These are phyloP conservation scores for Calycopis cecrops DNA, from an alignment of 1,140 invertebrate species.

Conservation along the genomic window DNA sequence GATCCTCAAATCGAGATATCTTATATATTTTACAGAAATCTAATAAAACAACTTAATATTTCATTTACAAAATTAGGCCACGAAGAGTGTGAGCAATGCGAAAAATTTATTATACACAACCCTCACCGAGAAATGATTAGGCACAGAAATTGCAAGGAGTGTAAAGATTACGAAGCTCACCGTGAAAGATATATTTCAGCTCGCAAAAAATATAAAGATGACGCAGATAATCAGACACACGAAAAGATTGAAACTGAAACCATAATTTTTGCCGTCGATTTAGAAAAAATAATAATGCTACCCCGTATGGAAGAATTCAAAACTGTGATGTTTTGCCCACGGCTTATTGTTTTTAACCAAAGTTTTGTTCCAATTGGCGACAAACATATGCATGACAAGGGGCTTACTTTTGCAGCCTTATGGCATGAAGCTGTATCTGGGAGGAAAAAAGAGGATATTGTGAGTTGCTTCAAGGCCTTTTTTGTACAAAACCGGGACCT, in stretches of 20 bases:
- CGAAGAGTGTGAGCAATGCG: constrained; percentile 17
- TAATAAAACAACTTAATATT: constrained; percentile 15
- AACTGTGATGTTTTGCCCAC: constrained; percentile 18
- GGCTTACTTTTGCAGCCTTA: constrained; percentile 19
- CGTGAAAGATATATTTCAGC: constrained; percentile 9
- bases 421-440: constrained; percentile 29
- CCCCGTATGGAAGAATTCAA: constrained; percentile 13
- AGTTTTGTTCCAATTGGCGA: constrained; percentile 19
- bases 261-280: constrained; percentile 5
- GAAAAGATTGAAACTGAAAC: background rate
- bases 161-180: constrained; percentile 11
- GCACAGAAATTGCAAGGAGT: constrained; percentile 4
- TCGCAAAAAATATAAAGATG: constrained; percentile 12
- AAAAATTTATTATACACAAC: constrained; percentile 14
- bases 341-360: constrained; percentile 20
- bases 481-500: constrained; percentile 16
- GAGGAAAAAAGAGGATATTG: constrained; percentile 24
- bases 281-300: constrained; percentile 17
- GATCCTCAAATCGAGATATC: constrained; percentile 10
- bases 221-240: background rate
- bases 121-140: constrained; percentile 5
- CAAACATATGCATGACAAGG: constrained; percentile 10
- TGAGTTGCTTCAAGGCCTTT: constrained; percentile 19
- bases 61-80: constrained; percentile 19
- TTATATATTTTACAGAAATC: constrained; percentile 14